Conservation (phyloP, 2,888 invertebrate species). For the Labia minor region DNA sequence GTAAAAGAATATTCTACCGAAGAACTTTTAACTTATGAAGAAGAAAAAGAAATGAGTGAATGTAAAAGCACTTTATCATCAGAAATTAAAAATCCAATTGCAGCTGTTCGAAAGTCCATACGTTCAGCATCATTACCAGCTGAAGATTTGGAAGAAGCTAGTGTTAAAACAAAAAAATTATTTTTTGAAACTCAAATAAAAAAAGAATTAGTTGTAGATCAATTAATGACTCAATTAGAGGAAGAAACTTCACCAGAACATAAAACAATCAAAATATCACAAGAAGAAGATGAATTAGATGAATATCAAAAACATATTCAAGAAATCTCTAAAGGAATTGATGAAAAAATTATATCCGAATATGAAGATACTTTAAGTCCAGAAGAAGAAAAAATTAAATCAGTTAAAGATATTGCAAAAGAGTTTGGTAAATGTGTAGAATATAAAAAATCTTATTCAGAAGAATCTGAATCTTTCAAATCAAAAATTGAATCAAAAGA, state of each 20-base stretch:
- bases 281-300: slow-evolving; percentile 28
- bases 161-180: slow-evolving; percentile 44
- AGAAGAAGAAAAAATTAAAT: slow-evolving; percentile 15
- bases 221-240: slow-evolving; percentile 40
- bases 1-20: not conserved
- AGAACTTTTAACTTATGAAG: slow-evolving; percentile 27
- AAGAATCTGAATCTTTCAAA: not conserved
- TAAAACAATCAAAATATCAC: slow-evolving; percentile 34
- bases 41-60: slow-evolving; percentile 20
- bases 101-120: slow-evolving; percentile 35
- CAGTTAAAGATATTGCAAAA: slow-evolving; percentile 22
- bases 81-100: slow-evolving; percentile 32
- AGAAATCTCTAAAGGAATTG: slow-evolving; percentile 30
- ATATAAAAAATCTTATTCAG: not conserved
- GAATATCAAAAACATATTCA: slow-evolving; percentile 30
- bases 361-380: slow-evolving; percentile 28
- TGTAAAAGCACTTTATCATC: not conserved
- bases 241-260: slow-evolving; percentile 40
- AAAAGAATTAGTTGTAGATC: slow-evolving; percentile 46
- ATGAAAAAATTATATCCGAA: slow-evolving; percentile 30
- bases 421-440: slow-evolving; percentile 20
- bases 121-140: slow-evolving; percentile 41
- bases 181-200: slow-evolving; percentile 51
- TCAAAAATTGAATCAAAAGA: not conserved
- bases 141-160: slow-evolving; percentile 38